phyloP scores from a whole-genome alignment of 2,888 invertebrate species.

The Cylindroiulus punctatus region DNA sequence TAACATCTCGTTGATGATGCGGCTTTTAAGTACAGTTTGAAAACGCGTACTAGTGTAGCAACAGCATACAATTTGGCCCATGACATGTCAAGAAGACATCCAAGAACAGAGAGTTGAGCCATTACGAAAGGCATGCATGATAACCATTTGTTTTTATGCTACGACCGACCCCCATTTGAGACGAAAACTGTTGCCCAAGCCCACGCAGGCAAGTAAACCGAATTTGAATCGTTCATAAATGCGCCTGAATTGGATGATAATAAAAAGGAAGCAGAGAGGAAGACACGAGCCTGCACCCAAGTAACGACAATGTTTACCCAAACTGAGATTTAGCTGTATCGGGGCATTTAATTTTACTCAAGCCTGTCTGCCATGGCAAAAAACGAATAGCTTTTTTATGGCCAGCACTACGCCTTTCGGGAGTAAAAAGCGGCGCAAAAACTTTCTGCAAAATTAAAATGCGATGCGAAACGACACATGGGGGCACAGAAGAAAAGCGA shows the following conservation, averaged over 20 bases:
- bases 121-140: constrained; percentile 1
- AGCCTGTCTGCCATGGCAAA: background rate
- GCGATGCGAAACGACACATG: constrained; percentile 34
- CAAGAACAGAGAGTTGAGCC: background rate
- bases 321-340: constrained; percentile 1
- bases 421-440: background rate
- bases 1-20: background rate
- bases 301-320: constrained; percentile 25
- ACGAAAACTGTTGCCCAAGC: background rate
- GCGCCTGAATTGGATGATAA: constrained; percentile 12
- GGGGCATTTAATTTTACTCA: constrained; percentile 9
- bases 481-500: background rate
- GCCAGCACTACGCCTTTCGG: background rate
- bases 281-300: background rate
- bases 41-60: background rate
- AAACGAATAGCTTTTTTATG: background rate
- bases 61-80: background rate
- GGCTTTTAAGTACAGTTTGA: background rate
- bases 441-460: constrained; percentile 40
- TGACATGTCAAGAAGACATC: background rate
- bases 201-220: background rate
- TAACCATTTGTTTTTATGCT: background rate
- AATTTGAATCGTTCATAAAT: constrained; percentile 5
- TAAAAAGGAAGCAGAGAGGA: constrained; percentile 45
- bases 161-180: background rate